Base-by-base conservation (phyloP, 2,888 invertebrate species). In the Acanthosepion pharaonis region DNA sequence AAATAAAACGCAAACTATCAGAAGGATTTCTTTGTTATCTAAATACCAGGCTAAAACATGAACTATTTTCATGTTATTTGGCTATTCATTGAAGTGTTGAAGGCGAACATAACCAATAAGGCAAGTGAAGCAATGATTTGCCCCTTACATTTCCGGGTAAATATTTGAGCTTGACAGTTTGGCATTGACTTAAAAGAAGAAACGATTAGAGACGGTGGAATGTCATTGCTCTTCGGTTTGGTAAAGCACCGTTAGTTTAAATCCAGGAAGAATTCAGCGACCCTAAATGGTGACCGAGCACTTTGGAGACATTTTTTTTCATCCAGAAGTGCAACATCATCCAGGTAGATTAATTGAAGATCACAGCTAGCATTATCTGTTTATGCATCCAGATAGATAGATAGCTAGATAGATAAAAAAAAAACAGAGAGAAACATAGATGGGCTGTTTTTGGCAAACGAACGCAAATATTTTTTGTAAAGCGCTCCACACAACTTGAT, bases 21-120 rank as follows among this genome's bases (percentile, higher is more conserved):
- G 15, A 0, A 20, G 0, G 5, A 20, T 15, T 20, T 0, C 18
- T 2, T 5, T 55, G 15, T 15, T 18, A 18, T 23, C 20, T 6
- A 59, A 23, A 59, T 59, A 5, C 20, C 59, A 59, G 18, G 59
- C 5, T 3, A 59, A 23, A 59, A 59, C 51, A 59, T 55, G 20
- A 53, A 18, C 55, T 55, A 55, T 55, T 55, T 55, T 4, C 55
- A 18, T 59, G 23, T 59, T 23, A 59, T 59, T 59, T 59, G 23
- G 23, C 20, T 59, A 59, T 59, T 59, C 23, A 51, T 6, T 6
- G 51, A 6, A 51, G 51, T 59, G 23, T 25, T 59, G 59, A 59
- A 59, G 5, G 20, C 23, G 6, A 23, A 59, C 59, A 23, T 59
- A 59, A 23, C 59, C 23, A 23, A 23, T 23, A 59, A 59, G 23